Percentiles rank a stretch among this genome's conserved stretches.
These are phyloP conservation scores for Ceyx erithaca DNA, from an alignment of 2,797 vertebrate species.

Conservation along the genomic window DNA sequence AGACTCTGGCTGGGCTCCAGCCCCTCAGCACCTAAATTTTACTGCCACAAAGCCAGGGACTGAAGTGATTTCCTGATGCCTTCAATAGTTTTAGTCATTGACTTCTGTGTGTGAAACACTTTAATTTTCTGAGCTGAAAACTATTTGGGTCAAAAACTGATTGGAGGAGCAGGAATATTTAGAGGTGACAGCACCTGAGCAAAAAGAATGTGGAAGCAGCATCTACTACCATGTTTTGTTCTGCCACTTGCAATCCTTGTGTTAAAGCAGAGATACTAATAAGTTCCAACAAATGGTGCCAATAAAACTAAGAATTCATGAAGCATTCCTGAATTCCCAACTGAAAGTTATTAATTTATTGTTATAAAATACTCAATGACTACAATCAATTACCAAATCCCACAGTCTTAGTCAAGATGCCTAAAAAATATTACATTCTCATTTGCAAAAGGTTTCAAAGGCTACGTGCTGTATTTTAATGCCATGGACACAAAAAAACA, in stretches of 20 bases:
- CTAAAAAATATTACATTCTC: not conserved
- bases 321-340: not conserved
- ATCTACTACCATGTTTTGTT: not conserved
- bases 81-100: not conserved
- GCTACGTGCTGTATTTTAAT: not conserved
- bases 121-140: not conserved
- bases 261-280: not conserved
- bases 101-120: accelerated
- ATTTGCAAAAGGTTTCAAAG: not conserved
- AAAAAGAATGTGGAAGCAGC: not conserved
- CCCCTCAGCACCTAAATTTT: accelerated
- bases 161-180: not conserved
- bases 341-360: not conserved
- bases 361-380: not conserved
- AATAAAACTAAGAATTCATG: not conserved
- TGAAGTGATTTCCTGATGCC: not conserved
- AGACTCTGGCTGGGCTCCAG: no score
- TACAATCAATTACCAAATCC: not conserved
- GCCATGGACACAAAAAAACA: accelerated
- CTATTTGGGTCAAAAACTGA: not conserved
- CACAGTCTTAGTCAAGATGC: not conserved
- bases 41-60: accelerated
- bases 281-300: not conserved
- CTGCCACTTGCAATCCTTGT: not conserved
- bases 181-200: accelerated